phyloP scores from a whole-genome alignment of 2,888 invertebrate genomes.

The Himalopsyche kuldschensis region DNA sequence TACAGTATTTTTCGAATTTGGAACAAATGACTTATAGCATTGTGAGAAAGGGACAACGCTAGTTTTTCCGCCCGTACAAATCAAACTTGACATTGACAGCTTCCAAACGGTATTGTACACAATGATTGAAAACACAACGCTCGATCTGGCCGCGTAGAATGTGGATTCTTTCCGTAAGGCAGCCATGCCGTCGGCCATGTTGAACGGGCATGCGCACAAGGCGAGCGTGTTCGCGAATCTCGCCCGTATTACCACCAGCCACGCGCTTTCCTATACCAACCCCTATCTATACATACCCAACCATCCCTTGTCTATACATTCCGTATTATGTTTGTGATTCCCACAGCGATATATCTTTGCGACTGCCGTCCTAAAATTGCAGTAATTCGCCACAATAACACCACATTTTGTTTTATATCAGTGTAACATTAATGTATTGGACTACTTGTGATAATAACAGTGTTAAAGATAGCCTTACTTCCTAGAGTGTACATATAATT shows the following conservation, averaged over 20 bases:
- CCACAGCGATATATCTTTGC: not conserved
- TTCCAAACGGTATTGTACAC: not conserved
- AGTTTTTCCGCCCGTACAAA: too few species aligned
- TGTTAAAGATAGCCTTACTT: not conserved
- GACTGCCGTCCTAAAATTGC: not conserved
- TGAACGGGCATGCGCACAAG: constrained; percentile 12
- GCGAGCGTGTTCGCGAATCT: constrained; percentile 12
- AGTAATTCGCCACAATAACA: not conserved
- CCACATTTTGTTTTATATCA: not conserved
- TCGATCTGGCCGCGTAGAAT: not conserved
- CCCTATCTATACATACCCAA: not conserved
- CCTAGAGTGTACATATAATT: not conserved
- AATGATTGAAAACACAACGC: not conserved
- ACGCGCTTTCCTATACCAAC: constrained; percentile 23
- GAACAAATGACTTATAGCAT: too few species aligned
- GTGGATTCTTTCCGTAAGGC: not conserved
- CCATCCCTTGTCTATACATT: not conserved
- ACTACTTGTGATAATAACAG: not conserved
- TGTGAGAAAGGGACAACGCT: too few species aligned
- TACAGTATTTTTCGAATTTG: too few species aligned
- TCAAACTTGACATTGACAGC: too few species aligned
- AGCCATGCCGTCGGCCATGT: constrained; percentile 18
- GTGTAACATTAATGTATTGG: not conserved
- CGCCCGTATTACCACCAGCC: constrained; percentile 25
- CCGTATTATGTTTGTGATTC: not conserved